Evolutionary conservation across 2,888 invertebrate species (phyloP).

Genomic region (Volucella inanis): DNA sequence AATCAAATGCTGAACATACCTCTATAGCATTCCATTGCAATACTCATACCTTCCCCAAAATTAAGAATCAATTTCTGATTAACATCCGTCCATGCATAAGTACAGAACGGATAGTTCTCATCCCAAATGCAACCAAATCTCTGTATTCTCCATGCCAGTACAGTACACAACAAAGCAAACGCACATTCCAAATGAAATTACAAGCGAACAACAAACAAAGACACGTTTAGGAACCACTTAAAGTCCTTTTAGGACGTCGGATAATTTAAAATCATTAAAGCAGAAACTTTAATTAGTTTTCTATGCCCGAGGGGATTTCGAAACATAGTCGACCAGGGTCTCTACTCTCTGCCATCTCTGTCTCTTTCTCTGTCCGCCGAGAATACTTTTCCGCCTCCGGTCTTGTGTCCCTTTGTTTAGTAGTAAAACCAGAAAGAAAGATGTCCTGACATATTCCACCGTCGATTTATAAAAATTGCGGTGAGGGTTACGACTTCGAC

Average conservation of each 20-base stretch:
- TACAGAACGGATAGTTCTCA: background rate
- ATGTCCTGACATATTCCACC: conserved; percentile 66
- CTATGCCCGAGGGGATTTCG: conserved; percentile 58
- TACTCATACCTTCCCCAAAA: background rate
- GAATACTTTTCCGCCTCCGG: conserved; percentile 50
- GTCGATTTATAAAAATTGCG: conserved; percentile 43
- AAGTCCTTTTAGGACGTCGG: conserved; percentile 65
- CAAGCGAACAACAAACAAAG: conserved; percentile 52
- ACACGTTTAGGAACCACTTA: conserved; percentile 70
- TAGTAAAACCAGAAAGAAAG: conserved; percentile 53
- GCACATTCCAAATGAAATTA: conserved; percentile 71
- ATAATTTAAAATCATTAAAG: conserved; percentile 75
- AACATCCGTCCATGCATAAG: background rate
- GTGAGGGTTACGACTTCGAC: conserved; percentile 11
- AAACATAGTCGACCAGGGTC: conserved; percentile 26
- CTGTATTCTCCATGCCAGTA: conserved; percentile 8
- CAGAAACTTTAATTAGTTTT: conserved; percentile 75
- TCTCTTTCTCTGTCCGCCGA: conserved; percentile 4
- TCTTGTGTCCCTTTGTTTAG: conserved; percentile 38
- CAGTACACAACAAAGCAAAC: conserved; percentile 32
- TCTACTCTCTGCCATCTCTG: background rate
- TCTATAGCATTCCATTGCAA: background rate
- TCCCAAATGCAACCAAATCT: conserved; percentile 3
- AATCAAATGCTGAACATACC: too few relatives aligned
- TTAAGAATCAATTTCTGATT: conserved; percentile 23